Percentiles rank a stretch among this genome's conserved stretches.
phyloP scores from a whole-genome alignment of 2,113 vertebrate genomes.

The Corapipo altera region DNA sequence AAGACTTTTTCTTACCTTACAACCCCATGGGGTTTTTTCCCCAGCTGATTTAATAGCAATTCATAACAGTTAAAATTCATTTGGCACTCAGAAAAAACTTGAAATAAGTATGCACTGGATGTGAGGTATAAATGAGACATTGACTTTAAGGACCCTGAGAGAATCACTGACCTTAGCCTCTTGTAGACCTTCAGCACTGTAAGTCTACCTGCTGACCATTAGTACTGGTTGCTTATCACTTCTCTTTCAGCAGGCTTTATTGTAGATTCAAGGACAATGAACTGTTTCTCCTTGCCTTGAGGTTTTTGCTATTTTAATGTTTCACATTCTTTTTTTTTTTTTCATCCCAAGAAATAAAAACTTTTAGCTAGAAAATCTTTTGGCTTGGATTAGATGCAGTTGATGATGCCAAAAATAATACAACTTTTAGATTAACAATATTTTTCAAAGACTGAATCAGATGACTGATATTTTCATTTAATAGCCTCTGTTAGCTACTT shows the following conservation, averaged over 20 bases:
- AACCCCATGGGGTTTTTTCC: not conserved
- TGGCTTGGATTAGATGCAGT: not conserved
- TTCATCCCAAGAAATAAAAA: not conserved
- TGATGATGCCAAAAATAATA: not conserved
- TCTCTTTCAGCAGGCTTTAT: not conserved
- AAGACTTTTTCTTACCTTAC: not conserved
- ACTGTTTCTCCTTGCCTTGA: not conserved
- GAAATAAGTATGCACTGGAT: not conserved
- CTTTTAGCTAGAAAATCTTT: not conserved
- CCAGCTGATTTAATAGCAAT: not conserved
- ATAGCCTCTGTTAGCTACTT: not conserved
- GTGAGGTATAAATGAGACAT: not conserved
- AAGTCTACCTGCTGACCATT: not conserved
- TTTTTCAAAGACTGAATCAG: conserved; percentile 18
- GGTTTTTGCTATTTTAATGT: not conserved
- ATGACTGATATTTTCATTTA: conserved; percentile 33
- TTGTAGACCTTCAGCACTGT: not conserved
- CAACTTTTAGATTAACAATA: conserved; percentile 22
- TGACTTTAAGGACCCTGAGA: not conserved
- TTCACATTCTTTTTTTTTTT: not conserved
- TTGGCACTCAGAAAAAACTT: not conserved
- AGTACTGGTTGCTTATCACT: not conserved
- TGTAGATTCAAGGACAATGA: not conserved
- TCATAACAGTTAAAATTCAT: not conserved
- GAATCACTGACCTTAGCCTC: not conserved